Percentiles rank a stretch among this genome's conserved stretches.
phyloP scores from a whole-genome alignment of 2,888 invertebrate genomes.

The Hedychridium roseum region DNA sequence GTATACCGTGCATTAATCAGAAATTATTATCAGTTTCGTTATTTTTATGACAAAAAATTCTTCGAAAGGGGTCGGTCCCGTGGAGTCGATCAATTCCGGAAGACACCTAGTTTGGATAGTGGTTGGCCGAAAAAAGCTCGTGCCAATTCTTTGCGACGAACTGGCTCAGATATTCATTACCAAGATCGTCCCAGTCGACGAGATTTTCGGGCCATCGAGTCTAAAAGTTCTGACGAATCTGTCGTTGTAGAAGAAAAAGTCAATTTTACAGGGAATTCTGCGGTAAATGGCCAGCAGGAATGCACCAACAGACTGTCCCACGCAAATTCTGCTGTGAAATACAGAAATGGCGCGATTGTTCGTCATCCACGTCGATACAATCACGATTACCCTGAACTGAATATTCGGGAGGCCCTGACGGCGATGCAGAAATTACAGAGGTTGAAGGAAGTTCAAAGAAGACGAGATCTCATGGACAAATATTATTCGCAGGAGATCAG shows the following conservation, averaged over 20 bases:
- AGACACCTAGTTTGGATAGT: slow-evolving; percentile 1
- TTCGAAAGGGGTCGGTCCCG: no score
- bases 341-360: neutral
- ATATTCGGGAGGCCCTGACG: slow-evolving; percentile 27
- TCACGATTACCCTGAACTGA: slow-evolving; percentile 9
- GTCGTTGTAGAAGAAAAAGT: slow-evolving; percentile 9
- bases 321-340: neutral
- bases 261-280: slow-evolving; percentile 8
- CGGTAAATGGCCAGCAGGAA: neutral
- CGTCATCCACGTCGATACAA: slow-evolving; percentile 11
- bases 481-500: slow-evolving; percentile 46
- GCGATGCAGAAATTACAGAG: slow-evolving; percentile 37
- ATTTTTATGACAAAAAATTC: no score
- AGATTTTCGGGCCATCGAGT: slow-evolving; percentile 8
- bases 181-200: slow-evolving; percentile 4
- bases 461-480: slow-evolving; percentile 41
- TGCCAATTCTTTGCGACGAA: slow-evolving; percentile 8
- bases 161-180: slow-evolving; percentile 8
- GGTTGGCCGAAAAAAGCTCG: slow-evolving; percentile 14
- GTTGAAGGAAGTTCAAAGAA: slow-evolving; percentile 44
- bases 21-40: no score
- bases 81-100: no score
- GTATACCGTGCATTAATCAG: no score
- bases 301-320: neutral
- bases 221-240: slow-evolving; percentile 21